A percentile compares a stretch with the other conserved stretches of the same genome.
phyloP scores from a whole-genome alignment of 2,888 invertebrate genomes.

The Lasioglossum oenotherae region DNA sequence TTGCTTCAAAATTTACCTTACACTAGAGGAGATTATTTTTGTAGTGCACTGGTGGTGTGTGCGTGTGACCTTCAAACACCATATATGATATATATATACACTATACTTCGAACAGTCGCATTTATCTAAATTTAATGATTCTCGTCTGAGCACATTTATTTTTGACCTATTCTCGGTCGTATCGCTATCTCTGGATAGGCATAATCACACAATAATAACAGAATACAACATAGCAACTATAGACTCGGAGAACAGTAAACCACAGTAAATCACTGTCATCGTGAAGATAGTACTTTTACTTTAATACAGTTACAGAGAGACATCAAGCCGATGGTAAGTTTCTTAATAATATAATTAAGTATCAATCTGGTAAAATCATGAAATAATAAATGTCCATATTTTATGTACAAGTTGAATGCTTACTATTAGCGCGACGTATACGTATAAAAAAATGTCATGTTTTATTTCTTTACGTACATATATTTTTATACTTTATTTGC shows the following conservation, averaged over 20 bases:
- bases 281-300: not conserved
- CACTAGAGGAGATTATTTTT: slow-evolving; percentile 49
- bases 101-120: not conserved
- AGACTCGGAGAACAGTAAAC: not conserved
- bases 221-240: not conserved
- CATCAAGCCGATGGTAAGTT: slow-evolving; percentile 9
- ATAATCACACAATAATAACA: not conserved
- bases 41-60: slow-evolving; percentile 32
- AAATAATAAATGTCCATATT: not conserved
- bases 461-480: not conserved
- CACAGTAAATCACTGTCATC: not conserved
- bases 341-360: not conserved
- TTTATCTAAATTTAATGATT: slow-evolving; percentile 41
- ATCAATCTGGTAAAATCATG: not conserved
- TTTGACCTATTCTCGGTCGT: slow-evolving; percentile 6
- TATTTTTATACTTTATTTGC: slow-evolving; percentile 20
- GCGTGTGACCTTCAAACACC: slow-evolving; percentile 15
- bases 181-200: not conserved
- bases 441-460: not conserved
- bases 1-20: slow-evolving; percentile 62
- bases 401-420: not conserved
- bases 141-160: slow-evolving; percentile 12
- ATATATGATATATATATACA: not conserved
- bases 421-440: not conserved
- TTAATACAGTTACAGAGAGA: not conserved